These are phyloP conservation scores for Leucopsar rothschildi DNA, from an alignment of 2,113 vertebrate genomes.

Conservation along the genomic window DNA sequence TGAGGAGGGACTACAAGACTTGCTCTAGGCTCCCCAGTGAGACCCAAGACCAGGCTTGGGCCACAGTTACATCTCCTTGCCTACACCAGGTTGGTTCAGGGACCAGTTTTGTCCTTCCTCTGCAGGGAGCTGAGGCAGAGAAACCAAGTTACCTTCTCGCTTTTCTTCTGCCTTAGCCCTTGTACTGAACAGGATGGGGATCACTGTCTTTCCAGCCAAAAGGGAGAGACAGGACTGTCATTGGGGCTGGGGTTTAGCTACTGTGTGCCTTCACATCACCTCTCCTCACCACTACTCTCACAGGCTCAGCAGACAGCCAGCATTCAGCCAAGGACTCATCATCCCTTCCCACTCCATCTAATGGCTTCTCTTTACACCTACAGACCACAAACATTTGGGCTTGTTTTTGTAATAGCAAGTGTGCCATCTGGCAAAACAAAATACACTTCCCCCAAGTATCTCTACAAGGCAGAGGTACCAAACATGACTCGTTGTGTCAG, in stretches of 20 bases:
- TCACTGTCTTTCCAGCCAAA: neutral
- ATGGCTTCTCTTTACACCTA: slow-evolving; percentile 23
- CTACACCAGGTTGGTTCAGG: neutral
- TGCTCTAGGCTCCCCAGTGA: neutral
- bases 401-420: neutral
- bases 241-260: neutral
- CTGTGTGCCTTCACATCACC: rapidly evolving
- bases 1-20: neutral
- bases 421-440: neutral
- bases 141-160: rapidly evolving
- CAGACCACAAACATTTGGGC: slow-evolving; percentile 32
- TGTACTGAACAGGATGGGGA: neutral
- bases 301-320: neutral
- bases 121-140: neutral
- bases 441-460: neutral
- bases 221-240: neutral
- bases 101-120: neutral
- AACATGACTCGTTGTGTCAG: neutral
- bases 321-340: neutral
- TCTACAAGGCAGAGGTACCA: neutral
- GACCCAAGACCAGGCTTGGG: neutral
- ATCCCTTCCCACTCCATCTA: neutral
- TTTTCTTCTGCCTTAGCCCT: neutral
- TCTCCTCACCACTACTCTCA: rapidly evolving
- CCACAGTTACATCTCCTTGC: neutral